Percentiles rank a stretch among this genome's conserved stretches.
Evolutionary conservation across 2,113 vertebrate genomes (phyloP).

Genomic region (Anser cygnoides): DNA sequence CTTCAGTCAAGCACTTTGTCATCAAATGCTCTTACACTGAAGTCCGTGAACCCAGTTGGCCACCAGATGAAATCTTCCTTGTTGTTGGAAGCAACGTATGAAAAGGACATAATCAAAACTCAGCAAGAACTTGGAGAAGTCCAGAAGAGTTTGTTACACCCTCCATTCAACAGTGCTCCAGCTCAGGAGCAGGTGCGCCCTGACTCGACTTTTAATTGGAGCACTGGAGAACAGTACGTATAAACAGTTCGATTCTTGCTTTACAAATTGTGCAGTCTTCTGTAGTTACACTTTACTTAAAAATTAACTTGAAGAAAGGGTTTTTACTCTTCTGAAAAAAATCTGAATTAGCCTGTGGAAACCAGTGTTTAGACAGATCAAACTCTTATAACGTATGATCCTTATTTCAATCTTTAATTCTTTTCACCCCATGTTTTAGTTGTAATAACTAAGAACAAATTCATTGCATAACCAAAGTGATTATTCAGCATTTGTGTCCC

Average conservation of each 20-base stretch:
- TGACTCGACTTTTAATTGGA: accelerated
- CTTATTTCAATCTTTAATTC: neutral
- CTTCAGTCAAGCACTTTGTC: neutral
- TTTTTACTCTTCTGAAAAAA: neutral
- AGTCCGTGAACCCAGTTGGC: accelerated
- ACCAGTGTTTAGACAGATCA: neutral
- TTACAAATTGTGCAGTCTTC: neutral
- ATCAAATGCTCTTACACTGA: neutral
- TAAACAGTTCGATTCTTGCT: neutral
- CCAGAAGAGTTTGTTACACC: neutral
- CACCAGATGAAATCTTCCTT: neutral
- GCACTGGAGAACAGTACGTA: neutral
- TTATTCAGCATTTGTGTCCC: neutral
- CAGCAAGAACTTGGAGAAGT: neutral
- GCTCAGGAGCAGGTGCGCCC: accelerated
- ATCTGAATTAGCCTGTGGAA: neutral
- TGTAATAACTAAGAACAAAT: neutral
- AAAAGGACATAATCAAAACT: neutral
- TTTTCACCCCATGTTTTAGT: neutral
- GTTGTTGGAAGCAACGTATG: neutral
- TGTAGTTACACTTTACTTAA: neutral
- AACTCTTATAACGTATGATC: neutral
- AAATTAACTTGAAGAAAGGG: neutral
- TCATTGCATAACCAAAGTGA: neutral
- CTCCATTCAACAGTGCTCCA: neutral